phyloP scores from a whole-genome alignment of 2,113 vertebrate species.

The Lagopus muta region DNA sequence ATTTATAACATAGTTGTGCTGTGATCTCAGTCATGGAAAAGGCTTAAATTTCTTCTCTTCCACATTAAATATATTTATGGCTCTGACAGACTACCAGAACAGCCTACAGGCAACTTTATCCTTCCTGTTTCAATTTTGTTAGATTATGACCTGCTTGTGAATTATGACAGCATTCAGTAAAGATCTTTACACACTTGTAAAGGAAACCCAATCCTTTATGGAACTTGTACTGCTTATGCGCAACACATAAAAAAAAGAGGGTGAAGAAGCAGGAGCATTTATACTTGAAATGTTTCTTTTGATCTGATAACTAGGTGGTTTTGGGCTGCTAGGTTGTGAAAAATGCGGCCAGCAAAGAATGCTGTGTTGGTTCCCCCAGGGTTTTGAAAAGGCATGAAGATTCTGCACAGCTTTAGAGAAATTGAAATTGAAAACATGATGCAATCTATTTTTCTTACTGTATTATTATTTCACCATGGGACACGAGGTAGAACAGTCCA shows the following conservation, averaged over 20 bases:
- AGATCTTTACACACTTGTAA: neutral
- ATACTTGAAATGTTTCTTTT: neutral
- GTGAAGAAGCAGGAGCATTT: neutral
- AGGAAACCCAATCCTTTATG: neutral
- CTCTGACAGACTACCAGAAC: neutral
- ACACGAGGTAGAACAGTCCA: neutral
- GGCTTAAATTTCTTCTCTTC: neutral
- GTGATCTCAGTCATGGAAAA: neutral
- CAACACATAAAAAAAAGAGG: neutral
- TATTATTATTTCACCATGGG: neutral
- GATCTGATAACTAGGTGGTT: neutral
- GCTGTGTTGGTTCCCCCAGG: neutral
- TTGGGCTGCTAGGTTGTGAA: neutral
- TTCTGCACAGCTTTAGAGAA: neutral
- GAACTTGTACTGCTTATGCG: neutral
- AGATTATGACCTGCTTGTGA: neutral
- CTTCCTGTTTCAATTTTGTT: neutral
- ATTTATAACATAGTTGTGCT: neutral
- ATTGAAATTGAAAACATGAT: neutral
- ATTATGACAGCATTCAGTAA: neutral
- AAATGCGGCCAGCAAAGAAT: neutral
- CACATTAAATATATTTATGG: neutral
- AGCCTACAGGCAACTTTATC: neutral
- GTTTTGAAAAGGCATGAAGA: neutral
- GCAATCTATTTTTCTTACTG: neutral